Evolutionary conservation across 2,888 invertebrate species (phyloP).

Genomic region (Abrostola tripartita): DNA sequence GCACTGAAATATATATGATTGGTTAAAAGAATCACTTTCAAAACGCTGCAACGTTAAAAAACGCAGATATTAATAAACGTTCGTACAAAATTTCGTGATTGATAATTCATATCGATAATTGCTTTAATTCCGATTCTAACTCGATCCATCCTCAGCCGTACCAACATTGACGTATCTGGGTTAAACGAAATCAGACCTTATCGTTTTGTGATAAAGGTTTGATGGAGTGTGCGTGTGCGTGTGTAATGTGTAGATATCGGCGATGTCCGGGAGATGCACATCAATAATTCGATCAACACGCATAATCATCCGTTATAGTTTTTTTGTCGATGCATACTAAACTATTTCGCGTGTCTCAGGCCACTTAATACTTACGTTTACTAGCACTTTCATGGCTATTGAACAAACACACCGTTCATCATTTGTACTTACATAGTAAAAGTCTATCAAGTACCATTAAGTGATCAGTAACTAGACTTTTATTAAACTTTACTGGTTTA

Average conservation of each 20-base stretch:
- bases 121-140: slow-evolving; percentile 70
- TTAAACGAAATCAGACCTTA: slow-evolving; percentile 54
- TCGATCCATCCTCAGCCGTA: slow-evolving; percentile 66
- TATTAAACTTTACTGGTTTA: no score
- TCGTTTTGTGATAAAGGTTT: slow-evolving; percentile 21
- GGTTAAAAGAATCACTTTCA: slow-evolving; percentile 8
- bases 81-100: slow-evolving; percentile 37
- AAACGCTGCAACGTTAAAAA: slow-evolving; percentile 25
- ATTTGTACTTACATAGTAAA: slow-evolving; percentile 4
- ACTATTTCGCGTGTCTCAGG: slow-evolving; percentile 35
- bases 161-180: slow-evolving; percentile 20
- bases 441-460: no score
- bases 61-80: slow-evolving; percentile 19
- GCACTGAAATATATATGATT: background rate
- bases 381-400: slow-evolving; percentile 4
- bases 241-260: slow-evolving; percentile 60
- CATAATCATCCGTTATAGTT: slow-evolving; percentile 65
- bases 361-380: slow-evolving; percentile 5
- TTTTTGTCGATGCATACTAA: slow-evolving; percentile 50
- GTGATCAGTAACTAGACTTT: no score
- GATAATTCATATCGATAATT: slow-evolving; percentile 68
- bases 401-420: slow-evolving; percentile 2
- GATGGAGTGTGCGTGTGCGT: slow-evolving; percentile 10
- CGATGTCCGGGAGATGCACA: slow-evolving; percentile 80
- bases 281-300: slow-evolving; percentile 81